Percentiles rank a stretch among this genome's conserved stretches.
phyloP scores from a whole-genome alignment of 2,113 vertebrate species.

The Pterophyllum scalare region DNA sequence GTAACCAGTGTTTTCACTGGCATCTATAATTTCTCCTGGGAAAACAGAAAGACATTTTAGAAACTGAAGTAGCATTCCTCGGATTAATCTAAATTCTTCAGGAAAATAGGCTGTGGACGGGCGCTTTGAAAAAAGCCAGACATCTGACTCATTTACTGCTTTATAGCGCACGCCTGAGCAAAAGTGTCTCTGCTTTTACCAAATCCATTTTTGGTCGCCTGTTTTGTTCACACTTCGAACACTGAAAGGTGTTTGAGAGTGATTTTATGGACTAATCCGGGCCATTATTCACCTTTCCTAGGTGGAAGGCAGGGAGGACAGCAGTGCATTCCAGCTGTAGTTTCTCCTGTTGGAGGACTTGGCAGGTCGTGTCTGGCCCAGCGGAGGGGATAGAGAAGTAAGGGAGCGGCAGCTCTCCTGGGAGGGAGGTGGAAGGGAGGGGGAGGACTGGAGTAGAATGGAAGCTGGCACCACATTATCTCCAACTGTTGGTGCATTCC shows the following conservation, averaged over 20 bases:
- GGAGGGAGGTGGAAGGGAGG: conserved; percentile 84
- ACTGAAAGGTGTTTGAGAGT: conserved; percentile 65
- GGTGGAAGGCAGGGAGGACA: conserved; percentile 80
- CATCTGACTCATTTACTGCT: conserved; percentile 64
- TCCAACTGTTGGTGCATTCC: conserved; percentile 99
- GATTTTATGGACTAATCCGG: conserved; percentile 75
- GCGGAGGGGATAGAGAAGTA: conserved; percentile 80
- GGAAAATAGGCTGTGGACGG: conserved; percentile 66
- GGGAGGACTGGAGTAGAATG: conserved; percentile 90
- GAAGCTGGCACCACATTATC: conserved; percentile 97
- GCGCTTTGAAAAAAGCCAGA: conserved; percentile 77
- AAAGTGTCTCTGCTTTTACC: conserved; percentile 55
- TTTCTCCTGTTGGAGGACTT: conserved; percentile 86
- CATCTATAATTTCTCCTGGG: conserved; percentile 63
- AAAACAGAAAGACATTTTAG: conserved; percentile 67
- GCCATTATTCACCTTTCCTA: conserved; percentile 78
- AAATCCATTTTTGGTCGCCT: conserved; percentile 64
- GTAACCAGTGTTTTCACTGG: conserved; percentile 73
- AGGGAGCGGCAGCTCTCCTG: conserved; percentile 74
- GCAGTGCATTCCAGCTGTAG: conserved; percentile 87
- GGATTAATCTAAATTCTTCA: conserved; percentile 75
- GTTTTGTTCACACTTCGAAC: conserved; percentile 56
- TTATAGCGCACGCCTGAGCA: conserved; percentile 40
- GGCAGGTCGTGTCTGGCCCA: conserved; percentile 84
- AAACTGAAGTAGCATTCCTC: conserved; percentile 70